A percentile compares a stretch with the other conserved stretches of the same genome.
These are phyloP conservation scores for Cydia splendana DNA, from an alignment of 1,140 invertebrate genomes.

Conservation along the genomic window DNA sequence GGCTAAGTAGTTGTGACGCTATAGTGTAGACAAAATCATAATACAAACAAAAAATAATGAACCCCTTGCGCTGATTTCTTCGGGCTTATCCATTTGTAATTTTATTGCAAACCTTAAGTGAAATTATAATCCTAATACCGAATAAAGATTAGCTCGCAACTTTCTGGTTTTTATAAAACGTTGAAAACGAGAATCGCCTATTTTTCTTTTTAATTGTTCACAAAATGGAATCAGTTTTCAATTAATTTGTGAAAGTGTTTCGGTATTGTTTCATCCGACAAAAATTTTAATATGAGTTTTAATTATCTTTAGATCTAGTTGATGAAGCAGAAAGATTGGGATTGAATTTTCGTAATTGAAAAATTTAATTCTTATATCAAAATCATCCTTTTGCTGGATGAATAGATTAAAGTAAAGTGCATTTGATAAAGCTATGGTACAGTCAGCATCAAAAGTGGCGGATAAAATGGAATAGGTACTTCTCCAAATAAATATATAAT, in stretches of 20 bases:
- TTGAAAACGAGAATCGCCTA: background rate
- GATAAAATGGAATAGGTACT: no score
- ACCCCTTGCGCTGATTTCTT: no score
- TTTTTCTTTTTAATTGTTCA: background rate
- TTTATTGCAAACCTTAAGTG: no score
- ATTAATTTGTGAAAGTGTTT: background rate
- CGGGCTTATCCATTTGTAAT: no score
- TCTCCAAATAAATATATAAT: no score
- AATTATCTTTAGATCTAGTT: background rate
- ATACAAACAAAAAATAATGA: no score
- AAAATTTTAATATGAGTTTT: background rate
- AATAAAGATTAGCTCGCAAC: background rate
- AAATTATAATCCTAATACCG: no score
- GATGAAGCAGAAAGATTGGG: background rate
- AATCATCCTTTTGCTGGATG: background rate
- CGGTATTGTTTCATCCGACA: background rate
- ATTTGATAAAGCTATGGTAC: background rate
- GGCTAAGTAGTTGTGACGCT: no score
- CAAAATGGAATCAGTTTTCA: background rate
- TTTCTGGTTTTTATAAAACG: background rate
- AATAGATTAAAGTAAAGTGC: background rate
- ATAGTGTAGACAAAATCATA: no score
- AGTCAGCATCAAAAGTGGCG: no score
- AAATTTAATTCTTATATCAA: background rate
- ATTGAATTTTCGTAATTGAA: constrained; percentile 1